Evolutionary conservation across 2,113 vertebrate genomes (phyloP), one percentile per base, ranked within the genome.

Genomic region (Mormyrus iriodes): DNA sequence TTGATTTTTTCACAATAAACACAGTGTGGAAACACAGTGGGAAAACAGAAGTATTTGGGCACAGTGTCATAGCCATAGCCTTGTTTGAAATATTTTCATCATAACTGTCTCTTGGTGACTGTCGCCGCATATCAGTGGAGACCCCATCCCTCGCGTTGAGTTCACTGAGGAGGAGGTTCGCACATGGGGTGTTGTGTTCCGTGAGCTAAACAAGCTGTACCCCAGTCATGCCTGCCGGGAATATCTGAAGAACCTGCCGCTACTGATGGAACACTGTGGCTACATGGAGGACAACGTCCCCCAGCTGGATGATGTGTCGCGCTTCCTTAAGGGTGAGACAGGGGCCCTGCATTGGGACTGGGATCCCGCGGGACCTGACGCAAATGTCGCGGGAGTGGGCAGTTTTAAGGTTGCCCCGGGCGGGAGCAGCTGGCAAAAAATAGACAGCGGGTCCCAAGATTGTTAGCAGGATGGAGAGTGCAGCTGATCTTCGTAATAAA

Each of bases 221-320:
- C 98, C 98, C 27, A 97, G 95, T 48, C 96, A 99, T 5, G 98
- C 98, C 90, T 99, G 98, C 92, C 96, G 96, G 87, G 98, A 99
- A 89, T 98, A 98, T 92, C 96, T 99, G 91, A 98, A 97, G 95
- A 99, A 99, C 93, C 92, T 99, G 84, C 98, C 98, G 12, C 93
- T 99, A 94, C 95, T 99, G 90, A 96, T 95, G 88, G 98, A 98
- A 91, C 94, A 97, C 94, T 99, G 98, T 93, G 97, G 96, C 19
- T 99, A 97, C 93, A 95, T 96, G 85, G 98, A 99, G 92, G 97
- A 99, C 94, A 99, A 98, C 88, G 98, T 99, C 9, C 98, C 98
- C 15, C 98, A 99, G 93, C 92, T 99, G 93, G 98, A 99, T 92
- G 98, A 99, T 69, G 97, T 99, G 21, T 99, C 98, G 0, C 95